Conservation (phyloP, 92 coral and sea anemone species). For the Actinostola sp. region DNA sequence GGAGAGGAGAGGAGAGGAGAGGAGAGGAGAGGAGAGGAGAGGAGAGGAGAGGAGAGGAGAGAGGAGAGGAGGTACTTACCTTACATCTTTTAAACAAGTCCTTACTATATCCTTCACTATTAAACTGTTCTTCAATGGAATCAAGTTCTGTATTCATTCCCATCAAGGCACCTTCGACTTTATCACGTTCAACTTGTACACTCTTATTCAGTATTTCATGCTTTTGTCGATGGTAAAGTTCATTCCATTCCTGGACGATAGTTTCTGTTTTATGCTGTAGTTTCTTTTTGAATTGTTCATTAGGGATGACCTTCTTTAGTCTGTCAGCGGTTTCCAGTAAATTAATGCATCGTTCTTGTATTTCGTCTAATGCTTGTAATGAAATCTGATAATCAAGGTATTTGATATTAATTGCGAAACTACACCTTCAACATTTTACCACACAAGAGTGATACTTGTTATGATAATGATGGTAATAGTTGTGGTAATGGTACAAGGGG, state of each 20-base stretch:
- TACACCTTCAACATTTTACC: too few relatives aligned
- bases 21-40: neutral
- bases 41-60: neutral
- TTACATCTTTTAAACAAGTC: conserved; percentile 69
- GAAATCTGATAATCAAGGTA: conserved; percentile 48
- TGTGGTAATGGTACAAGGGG: neutral
- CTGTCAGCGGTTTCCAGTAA: conserved; percentile 67
- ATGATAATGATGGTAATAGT: neutral
- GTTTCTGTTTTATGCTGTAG: conserved; percentile 50
- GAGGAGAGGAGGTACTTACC: conserved; percentile 31
- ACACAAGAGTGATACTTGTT: too few relatives aligned
- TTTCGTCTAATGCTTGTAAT: conserved; percentile 60
- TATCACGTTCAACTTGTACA: conserved; percentile 55
- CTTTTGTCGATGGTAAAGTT: conserved; percentile 71
- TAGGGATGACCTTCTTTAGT: conserved; percentile 62
- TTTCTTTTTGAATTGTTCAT: conserved; percentile 68
- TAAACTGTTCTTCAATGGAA: conserved; percentile 53
- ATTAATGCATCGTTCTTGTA: conserved; percentile 59
- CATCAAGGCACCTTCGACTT: conserved; percentile 55
- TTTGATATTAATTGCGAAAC: neutral
- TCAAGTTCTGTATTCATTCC: conserved; percentile 54
- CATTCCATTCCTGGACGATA: conserved; percentile 80
- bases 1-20: neutral
- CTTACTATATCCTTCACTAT: conserved; percentile 62
- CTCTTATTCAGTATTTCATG: conserved; percentile 51